Base-by-base conservation (phyloP, 1,140 invertebrate genomes). In the Tetragnatha versicolor region DNA sequence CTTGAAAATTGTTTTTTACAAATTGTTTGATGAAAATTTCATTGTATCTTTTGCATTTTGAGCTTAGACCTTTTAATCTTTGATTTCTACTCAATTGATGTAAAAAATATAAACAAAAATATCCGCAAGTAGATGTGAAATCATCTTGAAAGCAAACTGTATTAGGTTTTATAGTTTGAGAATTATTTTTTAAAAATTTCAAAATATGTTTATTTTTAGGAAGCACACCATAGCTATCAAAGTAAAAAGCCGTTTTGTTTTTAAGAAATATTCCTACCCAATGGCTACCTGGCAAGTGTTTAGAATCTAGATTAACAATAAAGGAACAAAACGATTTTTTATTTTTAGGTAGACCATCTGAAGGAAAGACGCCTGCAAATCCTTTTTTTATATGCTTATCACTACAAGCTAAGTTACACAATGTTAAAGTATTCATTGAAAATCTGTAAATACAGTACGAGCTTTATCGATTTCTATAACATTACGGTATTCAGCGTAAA, bases 401-500 rank as follows among this genome's bases (percentile, higher is more conserved):
- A 29, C 33, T 29, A 20, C 49, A 72, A n/a, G 35, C 51, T n/a
- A 58, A 45, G 12, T 14, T 12, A 42, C 51, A 72, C 7, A 72
- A 17, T 17, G 69, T 72, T 17, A 72, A 5, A 7, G 53, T 60
- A 60, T 72, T 14, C 35, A 58, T 72, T 55, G 55, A 6, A 37
- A 70, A 17, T 51, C 47, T 3, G 25, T 53, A 39, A 29, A 70
- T 0, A 70, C 35, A 27, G 31, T 39, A 4, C 31, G 17, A 0
- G 47, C 37, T 53, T 25, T 9, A 55, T 70, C 29, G 17, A 70
- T 55, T 51, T 70, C 68, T 29, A 37, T 70, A 22, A 33, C 55
- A 22, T 70, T 55, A 37, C 47, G 29, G 14, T 35, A 70, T 55
- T 70, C 68, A 17, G 47, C 14, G 35, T 70, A 70, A 22, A 39